Evolutionary conservation across 1,140 invertebrate species (phyloP), one percentile per base, ranked within the genome.

Genomic region (Bactericera cockerelli): DNA sequence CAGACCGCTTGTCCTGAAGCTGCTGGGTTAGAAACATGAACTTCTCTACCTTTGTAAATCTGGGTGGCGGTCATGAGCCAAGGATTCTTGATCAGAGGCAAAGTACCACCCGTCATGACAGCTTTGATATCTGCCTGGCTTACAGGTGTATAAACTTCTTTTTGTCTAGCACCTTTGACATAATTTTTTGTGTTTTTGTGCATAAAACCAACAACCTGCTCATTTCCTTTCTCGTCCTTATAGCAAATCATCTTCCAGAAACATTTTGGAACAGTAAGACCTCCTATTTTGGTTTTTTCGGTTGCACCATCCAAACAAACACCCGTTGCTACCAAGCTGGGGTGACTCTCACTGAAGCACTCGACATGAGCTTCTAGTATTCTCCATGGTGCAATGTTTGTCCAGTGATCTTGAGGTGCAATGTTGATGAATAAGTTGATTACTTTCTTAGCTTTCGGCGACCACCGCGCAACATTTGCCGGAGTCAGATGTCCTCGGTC

Each of bases 161-260:
- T 13, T 31, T 6, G 4, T 31, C 28, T 31, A 31, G 28, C 28
- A 42, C 58, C 22, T 16, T 61, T 14, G 1, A 6, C 24, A 8
- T 4, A 22, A 24, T 1, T 19, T 24, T 53, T 33, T 25, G 22
- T 57, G 36, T 61, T 61, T 14, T 31, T 25, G 4, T 31, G 28
- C 6, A 58, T 55, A 19, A 61, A 61, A 14, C 57, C 60, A 16
- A 59, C 56, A 2, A 61, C 60, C 55, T 58, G 39, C 28, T 31
- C 57, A 21, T 59, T 28, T 6, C 28, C 25, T 13, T 57, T 6
- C 28, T 61, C 57, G 24, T 59, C 56, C 36, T 61, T 61, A 26
- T 58, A 61, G 26, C 60, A 61, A 1, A 61, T 24, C 60, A 61
- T 61, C 59, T 61, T 61, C 60, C 60, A 61, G 39, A 59, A 61